Conservation (phyloP, 1,140 invertebrate species). For the Lineus longissimus region DNA sequence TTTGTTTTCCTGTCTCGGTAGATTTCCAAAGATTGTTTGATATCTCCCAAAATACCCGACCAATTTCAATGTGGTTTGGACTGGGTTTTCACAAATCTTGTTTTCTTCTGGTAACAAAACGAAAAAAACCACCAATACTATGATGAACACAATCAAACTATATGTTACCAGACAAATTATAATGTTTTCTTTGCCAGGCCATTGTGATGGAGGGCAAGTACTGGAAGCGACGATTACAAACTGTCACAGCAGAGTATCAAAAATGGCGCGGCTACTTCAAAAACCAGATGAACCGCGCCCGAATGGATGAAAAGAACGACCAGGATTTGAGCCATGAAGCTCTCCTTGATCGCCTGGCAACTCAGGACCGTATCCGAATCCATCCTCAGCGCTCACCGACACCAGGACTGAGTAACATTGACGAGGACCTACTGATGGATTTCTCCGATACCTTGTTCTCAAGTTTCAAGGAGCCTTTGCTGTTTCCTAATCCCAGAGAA, state of each 20-base stretch:
- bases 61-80: too few species aligned
- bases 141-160: too few species aligned
- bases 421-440: slow-evolving; percentile 65
- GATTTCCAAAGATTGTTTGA: too few species aligned
- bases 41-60: too few species aligned
- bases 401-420: slow-evolving; percentile 32
- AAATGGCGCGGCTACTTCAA: slow-evolving; percentile 97
- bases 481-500: slow-evolving; percentile 94
- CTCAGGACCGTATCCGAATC: too few species aligned
- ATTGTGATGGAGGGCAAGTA: slow-evolving; percentile 97
- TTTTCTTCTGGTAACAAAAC: too few species aligned
- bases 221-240: slow-evolving; percentile 95
- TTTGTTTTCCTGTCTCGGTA: too few species aligned
- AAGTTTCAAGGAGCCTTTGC: slow-evolving; percentile 80
- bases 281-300: slow-evolving; percentile 61
- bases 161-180: too few species aligned
- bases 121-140: too few species aligned
- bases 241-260: slow-evolving; percentile 97
- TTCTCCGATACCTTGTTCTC: slow-evolving; percentile 68
- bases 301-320: background rate
- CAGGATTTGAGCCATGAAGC: background rate
- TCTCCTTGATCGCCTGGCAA: too few species aligned
- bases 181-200: slow-evolving; percentile 62
- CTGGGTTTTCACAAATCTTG: too few species aligned
- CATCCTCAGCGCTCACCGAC: slow-evolving; percentile 8